Evolutionary conservation across 2,113 vertebrate species (phyloP), one percentile per base, ranked within the genome.

Genomic region (Limanda limanda): DNA sequence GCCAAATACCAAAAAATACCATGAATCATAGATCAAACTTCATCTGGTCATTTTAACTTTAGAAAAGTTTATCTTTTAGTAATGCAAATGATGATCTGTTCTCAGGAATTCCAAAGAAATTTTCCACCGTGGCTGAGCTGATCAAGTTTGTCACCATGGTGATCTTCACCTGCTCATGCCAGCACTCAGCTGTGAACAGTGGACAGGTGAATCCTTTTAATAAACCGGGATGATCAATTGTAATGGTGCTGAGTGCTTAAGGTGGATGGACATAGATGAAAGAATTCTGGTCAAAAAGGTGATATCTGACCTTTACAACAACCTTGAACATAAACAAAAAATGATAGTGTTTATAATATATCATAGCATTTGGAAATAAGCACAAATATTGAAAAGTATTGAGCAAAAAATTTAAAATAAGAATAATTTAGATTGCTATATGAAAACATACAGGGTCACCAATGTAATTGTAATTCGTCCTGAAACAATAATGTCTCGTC

Each of bases 71-170:
- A 0, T 42, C 14, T 47, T 66, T 6, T 24, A 31, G 0, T 63
- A 3, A 73, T 5, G 0, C 2, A 9, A 12, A 24, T 42, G 24
- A 18, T 75, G 40, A 11, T 57, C 8, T 69, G 0, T 68, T 75
- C 10, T 57, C 62, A 92, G 92, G 89, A 64, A 82, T 92, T 24
- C 92, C 93, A 1, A 54, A 74, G 10, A 47, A 18, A 20, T 71
- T 91, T 9, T 61, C 1, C 14, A 78, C 77, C 0, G 55, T 89
- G 59, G 31, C 0, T 7, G 78, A 89, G 37, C 48, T 91, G 66
- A 55, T 89, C 67, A 91, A 87, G 79, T 94, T 90, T 77, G 77
- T 92, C 68, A 91, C 91, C 67, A 92, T 94, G 91, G 87, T 85
- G 37, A 89, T 93, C 40, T 92, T 92, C 71, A 89, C 81, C 8